These are phyloP conservation scores for Zaprionus africanus DNA, from an alignment of 1,140 invertebrate genomes.

Conservation along the genomic window DNA sequence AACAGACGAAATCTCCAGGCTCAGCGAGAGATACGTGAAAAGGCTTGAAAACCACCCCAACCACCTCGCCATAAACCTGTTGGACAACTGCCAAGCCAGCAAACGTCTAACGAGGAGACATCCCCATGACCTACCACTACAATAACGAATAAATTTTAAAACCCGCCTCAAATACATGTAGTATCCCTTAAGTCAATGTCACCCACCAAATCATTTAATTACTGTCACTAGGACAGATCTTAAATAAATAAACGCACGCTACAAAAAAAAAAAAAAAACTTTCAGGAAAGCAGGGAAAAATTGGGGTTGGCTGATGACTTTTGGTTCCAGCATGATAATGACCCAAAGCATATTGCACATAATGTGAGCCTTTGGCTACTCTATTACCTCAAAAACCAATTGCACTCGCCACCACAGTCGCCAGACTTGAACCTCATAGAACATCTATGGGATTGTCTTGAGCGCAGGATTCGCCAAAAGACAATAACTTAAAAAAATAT, in stretches of 20 bases:
- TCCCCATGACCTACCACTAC: conserved; percentile 6
- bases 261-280: conserved; percentile 28
- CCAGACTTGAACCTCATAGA: conserved; percentile 59
- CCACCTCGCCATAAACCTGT: neutral
- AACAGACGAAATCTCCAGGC: too few relatives aligned
- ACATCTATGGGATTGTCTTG: conserved; percentile 68
- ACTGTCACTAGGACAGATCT: too few relatives aligned
- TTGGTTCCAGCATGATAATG: neutral
- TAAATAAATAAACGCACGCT: too few relatives aligned
- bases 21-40: too few relatives aligned
- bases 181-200: too few relatives aligned
- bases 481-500: neutral
- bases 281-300: neutral
- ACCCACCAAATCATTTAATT: too few relatives aligned
- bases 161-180: too few relatives aligned
- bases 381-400: neutral
- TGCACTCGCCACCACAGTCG: neutral
- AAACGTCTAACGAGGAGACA: conserved; percentile 5
- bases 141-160: too few relatives aligned
- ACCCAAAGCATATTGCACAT: too few relatives aligned
- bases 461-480: conserved; percentile 24
- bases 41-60: too few relatives aligned
- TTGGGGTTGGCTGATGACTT: neutral
- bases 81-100: conserved; percentile 6
- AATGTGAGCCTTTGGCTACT: too few relatives aligned